A percentile compares a stretch with the other conserved stretches of the same genome.
Evolutionary conservation across 2,888 invertebrate genomes (phyloP).

Genomic region (Luffia ferchaultella): DNA sequence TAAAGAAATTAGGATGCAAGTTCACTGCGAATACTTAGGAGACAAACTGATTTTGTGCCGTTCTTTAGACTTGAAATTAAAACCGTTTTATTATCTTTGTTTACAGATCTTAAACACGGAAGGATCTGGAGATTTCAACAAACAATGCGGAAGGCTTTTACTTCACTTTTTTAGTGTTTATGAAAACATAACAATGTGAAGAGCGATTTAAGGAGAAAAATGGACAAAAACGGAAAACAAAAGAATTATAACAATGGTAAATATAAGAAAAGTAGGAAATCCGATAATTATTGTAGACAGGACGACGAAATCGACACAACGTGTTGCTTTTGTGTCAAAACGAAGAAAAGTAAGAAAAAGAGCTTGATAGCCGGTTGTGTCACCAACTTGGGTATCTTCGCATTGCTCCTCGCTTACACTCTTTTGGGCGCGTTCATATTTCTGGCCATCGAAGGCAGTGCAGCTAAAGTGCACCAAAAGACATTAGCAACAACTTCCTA

Average conservation of each 20-base stretch:
- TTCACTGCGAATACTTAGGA: not conserved
- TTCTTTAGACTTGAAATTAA: too few species aligned
- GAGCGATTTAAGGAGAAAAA: slow-evolving; percentile 23
- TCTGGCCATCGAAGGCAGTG: slow-evolving; percentile 80
- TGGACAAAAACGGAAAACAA: slow-evolving; percentile 52
- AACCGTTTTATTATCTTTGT: too few species aligned
- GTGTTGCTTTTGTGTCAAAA: slow-evolving; percentile 57
- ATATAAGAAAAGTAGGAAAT: slow-evolving; percentile 50
- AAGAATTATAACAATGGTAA: slow-evolving; percentile 53
- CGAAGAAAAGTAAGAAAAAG: slow-evolving; percentile 55
- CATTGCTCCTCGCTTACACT: slow-evolving; percentile 81
- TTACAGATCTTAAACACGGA: too few species aligned
- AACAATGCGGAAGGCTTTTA: too few species aligned
- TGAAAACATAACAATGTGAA: too few species aligned
- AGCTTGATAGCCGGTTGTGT: slow-evolving; percentile 71
- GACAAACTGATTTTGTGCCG: too few species aligned
- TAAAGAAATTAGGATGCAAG: not conserved
- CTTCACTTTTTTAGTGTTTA: too few species aligned
- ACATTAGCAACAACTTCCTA: slow-evolving; percentile 57
- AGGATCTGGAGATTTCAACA: too few species aligned
- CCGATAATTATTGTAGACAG: slow-evolving; percentile 32
- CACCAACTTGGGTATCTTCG: slow-evolving; percentile 84
- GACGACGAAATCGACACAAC: slow-evolving; percentile 50
- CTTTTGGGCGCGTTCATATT: slow-evolving; percentile 80
- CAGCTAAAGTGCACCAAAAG: slow-evolving; percentile 58